A percentile compares a stretch with the other conserved stretches of the same genome.
Evolutionary conservation across 1,140 invertebrate species (phyloP).

Genomic region (Halotydeus destructor): DNA sequence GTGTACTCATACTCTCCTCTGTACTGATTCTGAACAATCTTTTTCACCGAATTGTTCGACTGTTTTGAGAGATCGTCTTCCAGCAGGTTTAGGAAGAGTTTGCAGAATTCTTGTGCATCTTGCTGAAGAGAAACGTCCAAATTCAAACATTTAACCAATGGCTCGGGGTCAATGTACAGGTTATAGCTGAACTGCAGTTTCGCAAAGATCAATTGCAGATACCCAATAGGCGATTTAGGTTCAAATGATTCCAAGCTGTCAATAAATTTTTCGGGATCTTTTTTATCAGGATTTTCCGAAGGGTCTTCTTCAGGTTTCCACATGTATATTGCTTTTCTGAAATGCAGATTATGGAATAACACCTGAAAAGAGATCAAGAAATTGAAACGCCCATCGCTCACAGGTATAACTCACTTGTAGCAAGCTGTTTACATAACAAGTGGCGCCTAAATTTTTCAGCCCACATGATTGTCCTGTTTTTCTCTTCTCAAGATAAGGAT

Average conservation of each 20-base stretch:
- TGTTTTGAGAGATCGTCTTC: constrained; percentile 33
- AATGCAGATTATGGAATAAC: constrained; percentile 44
- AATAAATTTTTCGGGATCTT: not conserved
- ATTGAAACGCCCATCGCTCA: not conserved
- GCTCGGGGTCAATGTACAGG: constrained; percentile 38
- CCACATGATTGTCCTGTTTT: constrained; percentile 30
- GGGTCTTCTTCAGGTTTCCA: constrained; percentile 35
- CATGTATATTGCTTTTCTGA: constrained; percentile 38
- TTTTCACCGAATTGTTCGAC: constrained; percentile 23
- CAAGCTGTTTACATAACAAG: constrained; percentile 49
- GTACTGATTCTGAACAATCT: constrained; percentile 37
- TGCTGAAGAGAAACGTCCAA: constrained; percentile 37
- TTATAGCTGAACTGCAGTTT: constrained; percentile 37
- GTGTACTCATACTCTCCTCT: constrained; percentile 41
- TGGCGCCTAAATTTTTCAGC: constrained; percentile 45
- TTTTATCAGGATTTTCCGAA: constrained; percentile 6
- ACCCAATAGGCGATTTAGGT: constrained; percentile 29
- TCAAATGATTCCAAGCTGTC: not conserved
- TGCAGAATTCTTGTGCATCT: constrained; percentile 51
- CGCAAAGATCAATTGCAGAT: constrained; percentile 44
- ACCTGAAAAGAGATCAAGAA: constrained; percentile 22
- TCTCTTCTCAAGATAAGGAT: constrained; percentile 29
- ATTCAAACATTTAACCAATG: constrained; percentile 37
- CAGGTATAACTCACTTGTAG: constrained; percentile 29
- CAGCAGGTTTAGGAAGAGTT: constrained; percentile 39